Conservation (phyloP, 2,888 invertebrate species). For the Margaritifera margaritifera region DNA sequence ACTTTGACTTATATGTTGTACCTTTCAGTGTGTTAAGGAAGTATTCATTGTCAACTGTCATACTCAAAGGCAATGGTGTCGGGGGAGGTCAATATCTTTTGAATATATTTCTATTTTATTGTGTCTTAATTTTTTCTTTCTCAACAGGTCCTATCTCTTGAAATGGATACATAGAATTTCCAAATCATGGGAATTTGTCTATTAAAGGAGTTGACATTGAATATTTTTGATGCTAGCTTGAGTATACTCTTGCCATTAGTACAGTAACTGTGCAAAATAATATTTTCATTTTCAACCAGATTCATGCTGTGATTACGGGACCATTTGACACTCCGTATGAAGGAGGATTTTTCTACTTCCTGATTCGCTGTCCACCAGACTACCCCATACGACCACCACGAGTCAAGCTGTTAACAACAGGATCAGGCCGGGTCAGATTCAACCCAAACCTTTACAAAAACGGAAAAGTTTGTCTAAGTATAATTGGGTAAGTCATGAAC, state of each 20-base stretch:
- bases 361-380: slow-evolving; percentile 76
- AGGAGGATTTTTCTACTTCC: slow-evolving; percentile 75
- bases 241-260: background rate
- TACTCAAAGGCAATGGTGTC: too few species aligned
- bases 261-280: background rate
- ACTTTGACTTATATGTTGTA: too few species aligned
- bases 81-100: too few species aligned
- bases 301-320: slow-evolving; percentile 78
- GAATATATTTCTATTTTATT: too few species aligned
- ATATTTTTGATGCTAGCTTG: too few species aligned
- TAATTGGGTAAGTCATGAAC: slow-evolving; percentile 74
- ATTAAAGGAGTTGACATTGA: too few species aligned
- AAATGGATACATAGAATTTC: too few species aligned
- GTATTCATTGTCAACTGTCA: too few species aligned
- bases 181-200: too few species aligned
- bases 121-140: too few species aligned
- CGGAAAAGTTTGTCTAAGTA: slow-evolving; percentile 78
- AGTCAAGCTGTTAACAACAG: slow-evolving; percentile 78
- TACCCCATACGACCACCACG: slow-evolving; percentile 77
- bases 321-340: slow-evolving; percentile 79
- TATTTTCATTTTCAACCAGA: slow-evolving; percentile 47
- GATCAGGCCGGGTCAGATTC: slow-evolving; percentile 77
- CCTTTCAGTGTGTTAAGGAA: too few species aligned
- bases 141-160: too few species aligned
- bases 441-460: slow-evolving; percentile 79